phyloP scores from a whole-genome alignment of 1,140 invertebrate genomes.

The Drosophila littoralis region DNA sequence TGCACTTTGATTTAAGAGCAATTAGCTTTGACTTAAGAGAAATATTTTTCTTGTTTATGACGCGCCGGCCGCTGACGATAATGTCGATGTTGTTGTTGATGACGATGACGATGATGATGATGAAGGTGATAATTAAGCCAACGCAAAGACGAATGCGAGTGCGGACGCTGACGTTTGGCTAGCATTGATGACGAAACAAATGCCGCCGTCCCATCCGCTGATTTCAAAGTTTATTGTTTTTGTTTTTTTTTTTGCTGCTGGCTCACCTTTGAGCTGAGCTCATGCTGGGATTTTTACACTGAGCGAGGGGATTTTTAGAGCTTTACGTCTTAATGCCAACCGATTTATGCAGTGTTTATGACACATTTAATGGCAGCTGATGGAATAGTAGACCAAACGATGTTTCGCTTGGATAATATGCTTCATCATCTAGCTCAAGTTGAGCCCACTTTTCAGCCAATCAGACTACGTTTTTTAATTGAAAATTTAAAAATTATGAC shows the following conservation, averaged over 20 bases:
- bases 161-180: slow-evolving; percentile 14
- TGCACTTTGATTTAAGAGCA: slow-evolving; percentile 76
- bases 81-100: slow-evolving; percentile 6
- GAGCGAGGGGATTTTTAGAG: slow-evolving; percentile 48
- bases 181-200: slow-evolving; percentile 42
- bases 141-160: neutral
- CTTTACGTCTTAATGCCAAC: slow-evolving; percentile 55
- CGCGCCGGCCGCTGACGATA: slow-evolving; percentile 33
- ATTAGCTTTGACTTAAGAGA: slow-evolving; percentile 81
- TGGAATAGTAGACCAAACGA: slow-evolving; percentile 16
- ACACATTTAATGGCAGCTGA: slow-evolving; percentile 49
- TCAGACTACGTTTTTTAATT: neutral
- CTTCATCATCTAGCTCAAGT: neutral
- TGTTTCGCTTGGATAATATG: slow-evolving; percentile 6
- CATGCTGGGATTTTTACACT: slow-evolving; percentile 65
- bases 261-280: slow-evolving; percentile 49
- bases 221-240: slow-evolving; percentile 33
- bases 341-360: slow-evolving; percentile 71
- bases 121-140: slow-evolving; percentile 8
- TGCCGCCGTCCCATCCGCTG: slow-evolving; percentile 14
- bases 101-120: neutral
- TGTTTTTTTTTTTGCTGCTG: neutral
- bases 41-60: slow-evolving; percentile 68
- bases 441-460: too few species aligned
- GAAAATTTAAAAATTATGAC: neutral